Evolutionary conservation across 2,888 invertebrate species (phyloP), one percentile per base, ranked within the genome.

Genomic region (Chorisops tibialis): DNA sequence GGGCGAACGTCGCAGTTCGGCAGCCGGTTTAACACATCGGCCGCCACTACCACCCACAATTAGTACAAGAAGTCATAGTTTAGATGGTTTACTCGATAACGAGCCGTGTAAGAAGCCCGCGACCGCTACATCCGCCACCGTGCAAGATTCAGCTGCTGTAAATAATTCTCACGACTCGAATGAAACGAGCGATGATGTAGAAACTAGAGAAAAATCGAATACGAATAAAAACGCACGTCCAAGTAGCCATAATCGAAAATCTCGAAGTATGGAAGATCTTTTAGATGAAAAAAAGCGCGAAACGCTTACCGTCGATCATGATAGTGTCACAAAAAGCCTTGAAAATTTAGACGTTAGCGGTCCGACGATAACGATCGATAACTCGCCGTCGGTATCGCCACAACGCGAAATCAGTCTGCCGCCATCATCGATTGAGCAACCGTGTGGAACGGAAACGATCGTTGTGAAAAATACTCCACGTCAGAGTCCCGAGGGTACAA

Each of bases 251-350:
- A 76, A 78, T 68, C 72, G 83, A 63, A 79, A 83, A 69, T 86
- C 87, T 45, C 83, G 84, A 51, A 86, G 86, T 71, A 76, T 86
- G 64, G 86, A 87, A 70, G 85, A 83, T 63, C 79, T 86, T 18
- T 72, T 86, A 50, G 83, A 85, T 67, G 68, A 74, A 49, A n/a
- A n/a, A n/a, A 69, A 69, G 68, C 52, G 69, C n/a, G 74, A 75
- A 63, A 70, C 72, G 47, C 71, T 72, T n/a, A 73, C 80, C 38
- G 76, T 78, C 16, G 75, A 77, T 14, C 73, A 80, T 41, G 77
- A 79, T n/a, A 74, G 76, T n/a, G 72, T 74, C 63, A 76, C 78
- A 35, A 73, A 76, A 66, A 77, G 76, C 63, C 74, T 77, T 73
- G 76, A 76, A 62, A 74, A 77, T 67, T 71, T 77, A 68, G 71